A percentile compares a stretch with the other conserved stretches of the same genome.
phyloP scores from a whole-genome alignment of 2,113 vertebrate species.

The Mirza zaza region DNA sequence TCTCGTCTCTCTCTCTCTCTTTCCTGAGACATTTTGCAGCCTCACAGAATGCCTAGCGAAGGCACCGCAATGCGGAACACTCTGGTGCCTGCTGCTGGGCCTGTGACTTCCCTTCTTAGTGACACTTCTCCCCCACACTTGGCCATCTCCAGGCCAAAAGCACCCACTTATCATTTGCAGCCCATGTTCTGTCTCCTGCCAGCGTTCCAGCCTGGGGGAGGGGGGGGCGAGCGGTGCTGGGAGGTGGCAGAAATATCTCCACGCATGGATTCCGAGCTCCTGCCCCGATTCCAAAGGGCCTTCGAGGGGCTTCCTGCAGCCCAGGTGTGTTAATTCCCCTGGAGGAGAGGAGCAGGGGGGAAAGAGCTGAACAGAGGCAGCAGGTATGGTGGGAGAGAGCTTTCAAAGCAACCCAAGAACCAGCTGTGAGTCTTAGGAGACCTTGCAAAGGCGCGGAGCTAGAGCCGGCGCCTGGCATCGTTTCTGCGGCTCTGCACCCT shows the following conservation, averaged over 20 bases:
- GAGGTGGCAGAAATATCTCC: slow-evolving; percentile 48
- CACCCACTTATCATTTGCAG: slow-evolving; percentile 74
- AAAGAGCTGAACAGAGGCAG: neutral
- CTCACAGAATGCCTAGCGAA: neutral
- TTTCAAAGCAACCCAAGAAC: neutral
- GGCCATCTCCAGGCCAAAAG: slow-evolving; percentile 58
- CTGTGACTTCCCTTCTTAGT: slow-evolving; percentile 57
- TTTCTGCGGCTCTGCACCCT: neutral
- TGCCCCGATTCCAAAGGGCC: slow-evolving; percentile 42
- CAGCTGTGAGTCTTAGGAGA: neutral
- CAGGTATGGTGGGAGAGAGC: neutral
- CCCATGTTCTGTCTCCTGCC: slow-evolving; percentile 60
- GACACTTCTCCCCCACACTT: slow-evolving; percentile 53
- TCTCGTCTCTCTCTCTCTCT: neutral
- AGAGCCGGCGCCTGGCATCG: neutral
- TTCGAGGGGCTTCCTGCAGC: slow-evolving; percentile 12
- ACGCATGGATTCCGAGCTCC: slow-evolving; percentile 43
- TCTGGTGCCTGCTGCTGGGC: slow-evolving; percentile 20
- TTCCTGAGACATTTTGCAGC: slow-evolving; percentile 59
- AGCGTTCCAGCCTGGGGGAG: slow-evolving; percentile 36
- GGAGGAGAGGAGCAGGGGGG: neutral
- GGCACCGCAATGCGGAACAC: neutral
- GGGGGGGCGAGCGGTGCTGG: neutral
- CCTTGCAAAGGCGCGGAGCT: neutral
- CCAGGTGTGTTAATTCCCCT: neutral